Base-by-base conservation (phyloP, 2,888 invertebrate species). In the Teleiodes luculella region DNA sequence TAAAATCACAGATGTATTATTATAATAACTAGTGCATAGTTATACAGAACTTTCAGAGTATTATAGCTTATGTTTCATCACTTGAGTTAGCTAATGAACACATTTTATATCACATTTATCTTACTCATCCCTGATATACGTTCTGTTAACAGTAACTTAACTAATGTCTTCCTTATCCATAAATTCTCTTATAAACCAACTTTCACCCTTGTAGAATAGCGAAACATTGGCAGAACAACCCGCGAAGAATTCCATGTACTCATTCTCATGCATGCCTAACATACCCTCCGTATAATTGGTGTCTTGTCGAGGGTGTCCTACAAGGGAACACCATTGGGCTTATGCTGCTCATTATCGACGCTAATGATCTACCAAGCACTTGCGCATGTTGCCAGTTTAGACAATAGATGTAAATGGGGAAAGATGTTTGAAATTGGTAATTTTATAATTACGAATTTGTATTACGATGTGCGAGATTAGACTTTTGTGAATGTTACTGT, bases 231-330 rank as follows among this genome's bases (percentile, higher is more conserved):
- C 39, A 18, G 39, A 41, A 41, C 39, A 41, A 18, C 39, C 39
- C 16, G 11, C 20, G 11, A 43, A 43, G 43, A 43, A 43, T 43
- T 33, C 43, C 43, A 43, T 43, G 43, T 43, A 43, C 43, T 28
- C 28, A 43, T 43, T 43, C 43, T 43, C 43, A 43, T 43, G 43
- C 43, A 43, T 43, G 28, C 43, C 28, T 43, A 7, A n/a, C 43
- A 43, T 43, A 43, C 43, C 39, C 5, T 13, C 28, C 43, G 43
- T 43, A 28, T 43, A 43, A 43, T 43, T 43, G 43, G 43, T 43
- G 13, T 28, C 43, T 43, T 43, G 43, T 43, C 5, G 13, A 43
- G 13, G 43, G 43, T 43, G 43, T 43, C 13, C 28, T 13, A 43
- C 43, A 43, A 43, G 43, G 43, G 24, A 24, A 28, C 43, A 43